Conservation (phyloP, 1,140 invertebrate genomes). For the Caenorhabditis remanei region DNA sequence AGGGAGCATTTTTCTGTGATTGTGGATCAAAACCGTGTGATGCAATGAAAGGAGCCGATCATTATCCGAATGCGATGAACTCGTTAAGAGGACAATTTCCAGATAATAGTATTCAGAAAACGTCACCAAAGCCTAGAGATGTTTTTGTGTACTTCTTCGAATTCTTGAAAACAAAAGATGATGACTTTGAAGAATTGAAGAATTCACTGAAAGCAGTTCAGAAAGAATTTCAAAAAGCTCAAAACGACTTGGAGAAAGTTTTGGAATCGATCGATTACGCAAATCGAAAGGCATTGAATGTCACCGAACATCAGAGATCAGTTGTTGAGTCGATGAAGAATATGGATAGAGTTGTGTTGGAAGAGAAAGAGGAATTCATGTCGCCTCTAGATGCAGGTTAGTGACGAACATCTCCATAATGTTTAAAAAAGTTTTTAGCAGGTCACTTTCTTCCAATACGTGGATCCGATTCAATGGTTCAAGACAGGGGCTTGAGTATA, state of each 20-base stretch:
- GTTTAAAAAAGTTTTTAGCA: not conserved
- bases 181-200: not conserved
- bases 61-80: constrained; percentile 79
- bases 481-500: not conserved
- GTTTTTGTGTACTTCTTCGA: not conserved
- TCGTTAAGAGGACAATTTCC: constrained; percentile 33
- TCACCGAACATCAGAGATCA: not conserved
- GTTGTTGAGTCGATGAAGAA: not conserved
- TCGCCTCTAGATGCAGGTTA: not conserved
- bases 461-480: not conserved
- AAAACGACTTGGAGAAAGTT: not conserved
- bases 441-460: constrained; percentile 21
- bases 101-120: not conserved
- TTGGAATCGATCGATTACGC: not conserved
- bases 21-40: constrained; percentile 84
- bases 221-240: not conserved
- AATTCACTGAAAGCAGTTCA: constrained; percentile 8
- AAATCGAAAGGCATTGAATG: not conserved
- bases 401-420: not conserved
- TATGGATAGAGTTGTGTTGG: not conserved
- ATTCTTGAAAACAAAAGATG: not conserved
- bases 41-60: constrained; percentile 85
- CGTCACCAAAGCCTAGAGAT: not conserved
- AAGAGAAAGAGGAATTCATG: constrained; percentile 13
- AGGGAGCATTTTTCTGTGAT: constrained; percentile 98